A percentile compares a stretch with the other conserved stretches of the same genome.
Conservation (phyloP, 1,140 invertebrate species). For the Globodera rostochiensis region DNA sequence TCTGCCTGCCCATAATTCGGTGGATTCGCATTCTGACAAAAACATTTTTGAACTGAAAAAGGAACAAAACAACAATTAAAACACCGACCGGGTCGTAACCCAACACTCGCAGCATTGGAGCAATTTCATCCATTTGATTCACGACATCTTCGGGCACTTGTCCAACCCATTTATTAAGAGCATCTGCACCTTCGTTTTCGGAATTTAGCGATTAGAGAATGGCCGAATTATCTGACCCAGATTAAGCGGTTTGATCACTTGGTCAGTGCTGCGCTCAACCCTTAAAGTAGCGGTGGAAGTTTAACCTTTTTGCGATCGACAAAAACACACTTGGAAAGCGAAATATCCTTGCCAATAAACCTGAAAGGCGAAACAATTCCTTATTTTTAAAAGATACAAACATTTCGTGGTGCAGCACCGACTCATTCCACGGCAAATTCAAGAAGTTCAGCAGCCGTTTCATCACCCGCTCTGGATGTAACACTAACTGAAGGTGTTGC, state of each 20-base stretch:
- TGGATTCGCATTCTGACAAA: slow-evolving; percentile 73
- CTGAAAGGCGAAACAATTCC: neutral
- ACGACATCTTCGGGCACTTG: slow-evolving; percentile 86
- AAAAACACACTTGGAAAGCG: slow-evolving; percentile 79
- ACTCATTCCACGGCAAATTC: slow-evolving; percentile 89
- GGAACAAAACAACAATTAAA: neutral
- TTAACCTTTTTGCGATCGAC: neutral
- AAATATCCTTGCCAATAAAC: slow-evolving; percentile 91
- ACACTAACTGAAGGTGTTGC: slow-evolving; percentile 72
- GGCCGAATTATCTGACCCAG: slow-evolving; percentile 68
- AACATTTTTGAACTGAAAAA: neutral
- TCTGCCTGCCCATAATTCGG: slow-evolving; percentile 88
- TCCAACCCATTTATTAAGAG: slow-evolving; percentile 92
- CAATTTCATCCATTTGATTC: slow-evolving; percentile 58
- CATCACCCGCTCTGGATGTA: slow-evolving; percentile 88
- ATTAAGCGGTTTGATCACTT: slow-evolving; percentile 97
- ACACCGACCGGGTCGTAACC: slow-evolving; percentile 57
- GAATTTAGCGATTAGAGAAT: neutral
- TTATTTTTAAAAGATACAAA: neutral
- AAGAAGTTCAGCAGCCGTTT: slow-evolving; percentile 85
- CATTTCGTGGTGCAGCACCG: slow-evolving; percentile 93
- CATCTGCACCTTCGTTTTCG: slow-evolving; percentile 69
- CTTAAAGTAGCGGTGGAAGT: slow-evolving; percentile 68
- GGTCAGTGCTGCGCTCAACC: slow-evolving; percentile 94
- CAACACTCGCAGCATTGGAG: slow-evolving; percentile 55